A percentile compares a stretch with the other conserved stretches of the same genome.
These are phyloP conservation scores for Heliothis virescens DNA, from an alignment of 1,140 invertebrate species.

Conservation along the genomic window DNA sequence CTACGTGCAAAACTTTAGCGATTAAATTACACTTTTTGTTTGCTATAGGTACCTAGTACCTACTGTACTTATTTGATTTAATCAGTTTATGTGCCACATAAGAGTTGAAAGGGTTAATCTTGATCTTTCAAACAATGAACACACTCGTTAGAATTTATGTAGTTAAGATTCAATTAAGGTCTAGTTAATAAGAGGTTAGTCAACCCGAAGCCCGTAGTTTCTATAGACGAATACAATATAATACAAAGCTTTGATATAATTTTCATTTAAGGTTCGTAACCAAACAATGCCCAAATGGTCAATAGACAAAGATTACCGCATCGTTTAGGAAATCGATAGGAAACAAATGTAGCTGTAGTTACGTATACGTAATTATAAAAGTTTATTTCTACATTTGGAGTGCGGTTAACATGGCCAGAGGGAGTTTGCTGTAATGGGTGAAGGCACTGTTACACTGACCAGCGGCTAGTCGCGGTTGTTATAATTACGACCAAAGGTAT, in stretches of 20 bases:
- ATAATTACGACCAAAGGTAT: conserved; percentile 30
- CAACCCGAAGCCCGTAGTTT: neutral
- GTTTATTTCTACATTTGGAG: too few relatives aligned
- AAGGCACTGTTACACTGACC: neutral
- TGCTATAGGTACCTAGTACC: too few relatives aligned
- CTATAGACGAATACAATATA: conserved; percentile 12
- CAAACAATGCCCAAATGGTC: neutral
- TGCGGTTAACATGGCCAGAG: too few relatives aligned
- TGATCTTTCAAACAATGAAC: conserved; percentile 21
- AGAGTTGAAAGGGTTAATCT: neutral
- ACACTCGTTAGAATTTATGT: neutral
- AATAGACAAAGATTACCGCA: neutral
- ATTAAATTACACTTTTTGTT: too few relatives aligned
- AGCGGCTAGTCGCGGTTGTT: neutral
- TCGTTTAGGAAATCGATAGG: neutral
- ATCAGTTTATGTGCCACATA: too few relatives aligned
- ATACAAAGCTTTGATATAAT: neutral
- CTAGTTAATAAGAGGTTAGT: conserved; percentile 28
- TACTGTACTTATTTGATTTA: too few relatives aligned
- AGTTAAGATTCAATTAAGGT: conserved; percentile 11
- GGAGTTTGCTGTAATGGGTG: neutral
- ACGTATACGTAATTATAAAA: neutral
- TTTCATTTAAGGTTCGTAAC: conserved; percentile 26
- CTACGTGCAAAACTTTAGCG: too few relatives aligned
- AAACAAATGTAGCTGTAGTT: neutral